Evolutionary conservation across 2,797 vertebrate species (phyloP), one percentile per base, ranked within the genome.

Genomic region (Ctenosaura bakeri): DNA sequence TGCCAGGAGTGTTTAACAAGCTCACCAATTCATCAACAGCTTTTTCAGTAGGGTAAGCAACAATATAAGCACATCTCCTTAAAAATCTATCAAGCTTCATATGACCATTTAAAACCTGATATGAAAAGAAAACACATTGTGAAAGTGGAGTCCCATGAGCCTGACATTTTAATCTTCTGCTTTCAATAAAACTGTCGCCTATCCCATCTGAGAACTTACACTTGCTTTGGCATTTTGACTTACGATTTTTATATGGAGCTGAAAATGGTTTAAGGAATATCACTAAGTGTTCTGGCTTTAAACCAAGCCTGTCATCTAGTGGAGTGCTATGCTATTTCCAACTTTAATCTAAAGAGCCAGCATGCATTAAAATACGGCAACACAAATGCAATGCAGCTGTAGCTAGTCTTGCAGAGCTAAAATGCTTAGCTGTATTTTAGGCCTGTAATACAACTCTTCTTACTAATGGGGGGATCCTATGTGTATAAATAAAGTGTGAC

Each of bases 291-390:
- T 88, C 93, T 97, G 97, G 96, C 95, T 95, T 93, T 96, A 96
- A 96, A 97, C 95, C 95, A 97, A 96, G 94, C 91, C 95, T 96
- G 95, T 97, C 95, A 95, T 97, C 95, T 96, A 97, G 93, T 96
- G 91, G 94, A 97, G 92, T 95, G 90, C 94, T 94, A 93, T 90
- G 94, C 95, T 96, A 96, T 96, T 90, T 96, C 94, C 95, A 97
- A 93, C 94, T 95, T 94, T 96, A 94, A 94, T 95, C 94, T 94
- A 94, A 94, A 93, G 96, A 95, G 96, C 94, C 94, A 93, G 95
- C 93, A 94, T 91, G 91, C 86, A 95, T 92, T 93, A 95, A 97
- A 97, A 91, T 90, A 96, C 95, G 86, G 92, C 92, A 95, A 96
- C 95, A 93, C 93, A 97, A 97, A 96, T 96, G 95, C 93, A 92